Evolutionary conservation across 23 tunicate genomes (phyloP), one percentile per base, ranked within the genome.

Genomic region (Trididemnum nubilum): DNA sequence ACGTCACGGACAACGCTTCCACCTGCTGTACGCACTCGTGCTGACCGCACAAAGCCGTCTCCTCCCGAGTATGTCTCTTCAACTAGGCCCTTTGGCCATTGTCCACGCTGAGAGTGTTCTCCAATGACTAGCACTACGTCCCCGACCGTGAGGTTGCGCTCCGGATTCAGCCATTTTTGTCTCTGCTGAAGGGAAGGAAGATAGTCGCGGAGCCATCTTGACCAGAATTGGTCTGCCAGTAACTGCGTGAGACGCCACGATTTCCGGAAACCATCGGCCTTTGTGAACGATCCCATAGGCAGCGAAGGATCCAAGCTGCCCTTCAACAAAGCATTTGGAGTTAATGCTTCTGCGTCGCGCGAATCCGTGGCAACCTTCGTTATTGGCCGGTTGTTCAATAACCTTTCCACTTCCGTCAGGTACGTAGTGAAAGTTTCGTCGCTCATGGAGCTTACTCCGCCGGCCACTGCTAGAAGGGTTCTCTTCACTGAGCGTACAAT

Each of bases 61-160:
- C 65, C 84, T 3, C 3, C 75, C 38, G 19, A 80, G 52, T 26
- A 65, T 21, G 23, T 72, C 76, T n/a, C n/a, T n/a, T n/a, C 27
- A 1, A 65, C 65, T 77, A 9, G 84, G 84, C 36, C 84, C 30
- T 65, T n/a, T n/a, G n/a, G n/a, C n/a, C n/a, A n/a, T n/a, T n/a
- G n/a, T n/a, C n/a, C n/a, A n/a, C n/a, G n/a, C n/a, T n/a, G n/a
- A n/a, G n/a, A n/a, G n/a, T n/a, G n/a, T n/a, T n/a, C n/a, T n/a
- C n/a, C n/a, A n/a, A n/a, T n/a, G n/a, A n/a, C n/a, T n/a, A 80
- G 36, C 31, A 65, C 84, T 25, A 80, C 2, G 25, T 64, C 75
- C 24, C 75, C 84, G 0, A 18, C 18, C 27, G 64, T 35, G 33
- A 80, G 36, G 39, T 79, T 79, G 19, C 24, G 77, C 18, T 18